Evolutionary conservation across 2,797 vertebrate genomes (phyloP).

Genomic region (Neomorphus geoffroyi): DNA sequence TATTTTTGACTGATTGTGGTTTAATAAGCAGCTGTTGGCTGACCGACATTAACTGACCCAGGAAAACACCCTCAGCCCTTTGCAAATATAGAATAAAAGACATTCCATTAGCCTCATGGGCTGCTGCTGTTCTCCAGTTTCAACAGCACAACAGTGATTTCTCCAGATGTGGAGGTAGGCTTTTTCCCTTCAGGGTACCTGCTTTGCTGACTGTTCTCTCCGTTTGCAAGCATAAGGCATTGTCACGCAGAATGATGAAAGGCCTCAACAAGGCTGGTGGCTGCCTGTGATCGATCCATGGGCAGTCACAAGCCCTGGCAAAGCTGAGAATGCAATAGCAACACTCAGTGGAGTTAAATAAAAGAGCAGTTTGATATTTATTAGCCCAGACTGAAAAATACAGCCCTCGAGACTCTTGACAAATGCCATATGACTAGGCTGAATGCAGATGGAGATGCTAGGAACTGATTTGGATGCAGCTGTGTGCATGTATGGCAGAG

Average conservation of each 20-base stretch:
- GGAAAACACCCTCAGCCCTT: neutral
- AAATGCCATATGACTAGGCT: neutral
- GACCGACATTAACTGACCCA: neutral
- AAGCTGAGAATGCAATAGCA: neutral
- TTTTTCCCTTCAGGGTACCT: neutral
- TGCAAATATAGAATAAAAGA: neutral
- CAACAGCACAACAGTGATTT: fast-evolving
- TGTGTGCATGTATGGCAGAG: neutral
- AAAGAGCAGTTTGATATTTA: neutral
- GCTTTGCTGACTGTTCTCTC: neutral
- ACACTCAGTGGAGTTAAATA: neutral
- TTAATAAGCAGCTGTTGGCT: neutral
- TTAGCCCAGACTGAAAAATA: neutral
- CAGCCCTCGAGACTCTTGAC: neutral
- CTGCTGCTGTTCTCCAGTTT: neutral
- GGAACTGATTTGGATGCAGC: neutral
- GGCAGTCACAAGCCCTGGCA: neutral
- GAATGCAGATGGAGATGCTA: neutral
- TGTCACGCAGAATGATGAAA: neutral
- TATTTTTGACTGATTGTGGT: neutral
- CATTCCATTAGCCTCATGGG: neutral
- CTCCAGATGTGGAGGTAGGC: neutral
- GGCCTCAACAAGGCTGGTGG: neutral
- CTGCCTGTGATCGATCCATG: neutral
- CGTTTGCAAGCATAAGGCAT: neutral